Percentiles rank a stretch among this genome's conserved stretches.
These are phyloP conservation scores for Chinchilla lanigera DNA, from an alignment of 2,113 vertebrate genomes.

Conservation along the genomic window DNA sequence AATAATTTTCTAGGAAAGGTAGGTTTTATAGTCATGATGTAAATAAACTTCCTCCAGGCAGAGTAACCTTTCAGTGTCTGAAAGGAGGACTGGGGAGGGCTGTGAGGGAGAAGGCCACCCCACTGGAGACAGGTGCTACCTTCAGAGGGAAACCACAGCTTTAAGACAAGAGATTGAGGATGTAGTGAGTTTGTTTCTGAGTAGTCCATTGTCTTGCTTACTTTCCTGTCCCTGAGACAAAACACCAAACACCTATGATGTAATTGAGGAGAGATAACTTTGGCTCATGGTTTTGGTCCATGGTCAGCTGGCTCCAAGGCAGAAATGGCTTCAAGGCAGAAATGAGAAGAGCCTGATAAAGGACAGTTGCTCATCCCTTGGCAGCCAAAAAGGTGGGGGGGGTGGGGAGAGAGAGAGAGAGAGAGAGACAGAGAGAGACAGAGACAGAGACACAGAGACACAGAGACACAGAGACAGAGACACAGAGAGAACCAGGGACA, in stretches of 20 bases:
- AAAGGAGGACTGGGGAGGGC: too few species aligned
- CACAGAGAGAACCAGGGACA: too few species aligned
- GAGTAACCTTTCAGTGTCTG: not conserved
- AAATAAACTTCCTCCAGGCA: not conserved
- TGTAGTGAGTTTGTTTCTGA: not conserved
- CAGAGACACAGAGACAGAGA: too few species aligned
- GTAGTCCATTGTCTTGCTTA: not conserved
- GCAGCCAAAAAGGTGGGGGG: not conserved
- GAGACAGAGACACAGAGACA: too few species aligned
- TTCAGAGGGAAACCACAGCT: not conserved
- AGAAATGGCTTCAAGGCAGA: not conserved
- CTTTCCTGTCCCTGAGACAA: not conserved
- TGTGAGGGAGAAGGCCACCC: rapidly evolving
- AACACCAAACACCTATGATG: not conserved
- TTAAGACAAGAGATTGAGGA: not conserved
- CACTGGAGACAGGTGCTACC: not conserved
- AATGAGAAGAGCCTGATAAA: not conserved
- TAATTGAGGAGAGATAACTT: not conserved
- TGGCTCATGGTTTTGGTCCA: not conserved
- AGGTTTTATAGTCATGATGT: not conserved
- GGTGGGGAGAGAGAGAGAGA: not conserved
- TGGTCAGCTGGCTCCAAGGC: not conserved
- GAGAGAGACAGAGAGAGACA: not conserved
- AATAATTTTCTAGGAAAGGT: not conserved
- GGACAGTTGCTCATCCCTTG: not conserved